These are phyloP conservation scores for Falco punctatus DNA, from an alignment of 2,113 vertebrate species.

Conservation along the genomic window DNA sequence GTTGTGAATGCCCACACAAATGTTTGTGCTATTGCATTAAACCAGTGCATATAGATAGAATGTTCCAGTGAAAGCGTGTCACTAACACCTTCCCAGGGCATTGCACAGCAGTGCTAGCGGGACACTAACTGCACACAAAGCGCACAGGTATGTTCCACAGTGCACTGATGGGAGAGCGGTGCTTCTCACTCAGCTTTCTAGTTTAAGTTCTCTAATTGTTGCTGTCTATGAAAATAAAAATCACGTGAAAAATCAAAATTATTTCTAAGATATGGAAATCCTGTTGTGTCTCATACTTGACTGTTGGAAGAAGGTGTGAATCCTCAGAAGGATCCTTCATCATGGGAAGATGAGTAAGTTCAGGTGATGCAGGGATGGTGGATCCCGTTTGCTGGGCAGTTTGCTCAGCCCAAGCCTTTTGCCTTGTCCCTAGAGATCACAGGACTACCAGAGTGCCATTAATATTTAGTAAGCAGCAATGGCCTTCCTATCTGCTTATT, in stretches of 20 bases:
- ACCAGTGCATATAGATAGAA: too few species aligned
- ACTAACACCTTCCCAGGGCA: neutral
- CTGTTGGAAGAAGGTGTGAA: neutral
- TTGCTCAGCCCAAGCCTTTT: neutral
- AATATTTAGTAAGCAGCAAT: neutral
- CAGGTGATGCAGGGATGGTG: neutral
- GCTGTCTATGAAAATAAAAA: neutral
- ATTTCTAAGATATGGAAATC: neutral
- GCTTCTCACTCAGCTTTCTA: neutral
- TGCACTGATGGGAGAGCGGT: neutral
- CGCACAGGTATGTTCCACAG: rapidly evolving
- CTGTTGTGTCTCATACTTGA: neutral
- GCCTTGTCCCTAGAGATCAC: neutral
- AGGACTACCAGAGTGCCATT: neutral
- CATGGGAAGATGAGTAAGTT: neutral
- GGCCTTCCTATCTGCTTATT: neutral
- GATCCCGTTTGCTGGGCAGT: rapidly evolving
- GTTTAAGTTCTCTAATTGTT: neutral
- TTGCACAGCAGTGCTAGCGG: rapidly evolving
- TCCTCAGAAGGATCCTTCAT: neutral
- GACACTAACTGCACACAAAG: neutral
- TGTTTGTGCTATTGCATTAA: neutral
- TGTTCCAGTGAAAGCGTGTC: neutral
- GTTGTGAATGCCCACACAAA: neutral
- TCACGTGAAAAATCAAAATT: rapidly evolving